Evolutionary conservation across 1,140 invertebrate species (phyloP), one percentile per base, ranked within the genome.

Genomic region (Hycleus phaleratus): DNA sequence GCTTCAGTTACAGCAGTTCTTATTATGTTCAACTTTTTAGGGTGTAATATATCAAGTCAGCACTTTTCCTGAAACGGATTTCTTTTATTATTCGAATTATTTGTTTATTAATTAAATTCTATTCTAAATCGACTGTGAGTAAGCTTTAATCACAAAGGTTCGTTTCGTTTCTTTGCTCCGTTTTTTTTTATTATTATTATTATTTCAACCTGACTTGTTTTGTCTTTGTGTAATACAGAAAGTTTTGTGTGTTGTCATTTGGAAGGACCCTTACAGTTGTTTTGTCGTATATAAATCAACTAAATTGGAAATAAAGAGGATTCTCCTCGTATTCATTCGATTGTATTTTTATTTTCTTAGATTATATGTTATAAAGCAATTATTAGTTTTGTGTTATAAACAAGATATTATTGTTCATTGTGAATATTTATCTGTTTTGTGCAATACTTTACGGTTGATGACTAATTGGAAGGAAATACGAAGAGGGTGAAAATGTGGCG

Each of bases 1-100:
- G 49, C 49, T 57, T 40, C 50, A 49, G 58, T 59, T 59, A 59
- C 51, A 54, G 50, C 25, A 54, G 51, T 50, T 43, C 46, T 54
- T 59, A 59, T 59, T 47, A 54, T 59, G 58, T 46, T 59, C 38
- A 51, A 59, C 46, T 49, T 51, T 59, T 59, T 59, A 59, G 50
- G 48, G 58, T 42, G 38, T 49, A 32, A 59, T 54, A 59, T 59
- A 59, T 59, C 51, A 59, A 54, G 50, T 59, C 58, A 59, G 58
- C 58, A 49, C 46, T 59, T 59, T 59, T 18, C 18, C 18, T 18
- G 18, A 44, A 43, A 7, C 25, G 18, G 38, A 53, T 46, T 43
- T 49, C 45, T 38, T 54, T 12, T 18, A 46, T 18, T 6, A 43
- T 49, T 26, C 49, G 8, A 3, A 45, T 47, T 32, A 32, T 32